Evolutionary conservation across 2,888 invertebrate genomes (phyloP).

Genomic region (Caenorhabditis drosophilae): DNA sequence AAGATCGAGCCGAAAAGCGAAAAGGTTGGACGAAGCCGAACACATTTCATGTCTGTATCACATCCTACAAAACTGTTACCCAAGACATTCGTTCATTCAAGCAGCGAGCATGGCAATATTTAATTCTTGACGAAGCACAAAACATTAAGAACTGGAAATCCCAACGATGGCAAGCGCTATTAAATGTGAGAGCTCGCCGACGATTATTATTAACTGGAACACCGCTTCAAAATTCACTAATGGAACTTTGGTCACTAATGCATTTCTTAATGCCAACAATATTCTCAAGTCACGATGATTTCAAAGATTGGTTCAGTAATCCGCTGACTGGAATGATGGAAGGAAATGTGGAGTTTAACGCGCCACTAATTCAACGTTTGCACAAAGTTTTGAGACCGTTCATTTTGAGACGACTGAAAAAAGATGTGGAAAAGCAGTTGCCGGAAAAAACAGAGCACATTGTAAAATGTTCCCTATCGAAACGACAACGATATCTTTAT

Average conservation of each 20-base stretch:
- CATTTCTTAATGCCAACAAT: conserved; percentile 97
- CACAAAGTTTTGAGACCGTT: conserved; percentile 89
- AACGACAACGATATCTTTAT: conserved; percentile 93
- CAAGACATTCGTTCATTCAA: conserved; percentile 98
- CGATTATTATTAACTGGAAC: conserved; percentile 88
- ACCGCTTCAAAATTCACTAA: conserved; percentile 91
- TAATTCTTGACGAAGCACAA: conserved; percentile 89
- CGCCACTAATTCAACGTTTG: conserved; percentile 83
- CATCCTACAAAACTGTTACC: conserved; percentile 80
- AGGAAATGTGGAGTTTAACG: conserved; percentile 88
- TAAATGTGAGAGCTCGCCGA: conserved; percentile 91
- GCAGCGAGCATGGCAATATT: conserved; percentile 92
- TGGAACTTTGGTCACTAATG: conserved; percentile 97
- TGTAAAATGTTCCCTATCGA: conserved; percentile 88
- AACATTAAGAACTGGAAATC: conserved; percentile 99
- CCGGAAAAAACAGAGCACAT: conserved; percentile 95
- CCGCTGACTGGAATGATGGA: conserved; percentile 95
- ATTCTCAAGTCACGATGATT: conserved; percentile 92
- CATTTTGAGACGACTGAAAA: conserved; percentile 86
- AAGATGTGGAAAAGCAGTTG: conserved; percentile 95
- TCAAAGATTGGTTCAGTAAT: conserved; percentile 93
- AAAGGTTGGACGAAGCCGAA: conserved; percentile 95
- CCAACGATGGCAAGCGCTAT: conserved; percentile 93
- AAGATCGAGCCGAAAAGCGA: conserved; percentile 79
- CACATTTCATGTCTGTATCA: conserved; percentile 80